phyloP scores from a whole-genome alignment of 1,140 invertebrate genomes.

The Alviniconcha marisindica region DNA sequence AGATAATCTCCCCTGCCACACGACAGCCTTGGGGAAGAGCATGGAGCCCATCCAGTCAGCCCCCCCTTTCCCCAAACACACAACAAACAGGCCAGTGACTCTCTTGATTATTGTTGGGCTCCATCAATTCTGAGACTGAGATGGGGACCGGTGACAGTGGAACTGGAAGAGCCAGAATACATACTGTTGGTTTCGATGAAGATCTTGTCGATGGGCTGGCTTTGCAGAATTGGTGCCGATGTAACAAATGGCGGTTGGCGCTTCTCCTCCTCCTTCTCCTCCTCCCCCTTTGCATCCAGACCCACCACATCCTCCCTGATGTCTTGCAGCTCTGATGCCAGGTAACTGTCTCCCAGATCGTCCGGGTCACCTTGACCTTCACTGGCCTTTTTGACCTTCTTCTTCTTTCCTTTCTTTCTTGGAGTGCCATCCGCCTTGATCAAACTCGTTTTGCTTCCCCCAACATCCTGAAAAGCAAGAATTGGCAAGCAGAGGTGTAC shows the following conservation, averaged over 20 bases:
- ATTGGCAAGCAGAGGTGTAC: too few species aligned
- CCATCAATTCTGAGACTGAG: too few species aligned
- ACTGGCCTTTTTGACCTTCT: conserved; percentile 48
- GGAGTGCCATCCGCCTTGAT: conserved; percentile 62
- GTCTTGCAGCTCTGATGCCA: conserved; percentile 63
- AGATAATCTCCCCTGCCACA: too few species aligned
- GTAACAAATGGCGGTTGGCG: conserved; percentile 49
- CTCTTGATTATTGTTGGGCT: too few species aligned
- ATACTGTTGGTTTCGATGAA: conserved; percentile 70
- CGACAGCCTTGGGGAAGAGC: too few species aligned
- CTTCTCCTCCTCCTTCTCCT: conserved; percentile 52
- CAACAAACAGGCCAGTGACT: too few species aligned
- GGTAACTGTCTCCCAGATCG: conserved; percentile 57
- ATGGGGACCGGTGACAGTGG: too few species aligned
- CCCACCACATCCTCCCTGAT: conserved; percentile 67
- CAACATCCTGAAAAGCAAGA: conserved; percentile 54
- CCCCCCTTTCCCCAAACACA: too few species aligned
- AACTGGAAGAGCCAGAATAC: conserved; percentile 29
- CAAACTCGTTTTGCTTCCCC: conserved; percentile 68
- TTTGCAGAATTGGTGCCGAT: conserved; percentile 55
- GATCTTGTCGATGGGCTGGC: conserved; percentile 68
- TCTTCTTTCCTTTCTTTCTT: conserved; percentile 64
- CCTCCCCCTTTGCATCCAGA: conserved; percentile 50
- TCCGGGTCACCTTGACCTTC: conserved; percentile 45
- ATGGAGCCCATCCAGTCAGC: too few species aligned